A percentile compares a stretch with the other conserved stretches of the same genome.
Conservation (phyloP, 1,140 invertebrate species). For the Melanaphis sacchari region DNA sequence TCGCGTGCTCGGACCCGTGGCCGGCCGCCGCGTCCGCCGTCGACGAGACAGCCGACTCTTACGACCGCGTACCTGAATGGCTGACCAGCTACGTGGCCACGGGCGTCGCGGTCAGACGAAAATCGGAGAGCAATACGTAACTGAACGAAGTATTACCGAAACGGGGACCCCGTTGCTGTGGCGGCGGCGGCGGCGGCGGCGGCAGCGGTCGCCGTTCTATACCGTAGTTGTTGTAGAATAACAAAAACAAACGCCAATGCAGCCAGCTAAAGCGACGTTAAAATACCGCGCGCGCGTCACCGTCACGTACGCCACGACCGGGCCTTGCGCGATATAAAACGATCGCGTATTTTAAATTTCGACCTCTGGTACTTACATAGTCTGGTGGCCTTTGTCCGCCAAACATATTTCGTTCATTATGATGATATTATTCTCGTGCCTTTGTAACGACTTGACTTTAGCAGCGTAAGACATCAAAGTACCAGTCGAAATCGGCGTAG, state of each 20-base stretch:
- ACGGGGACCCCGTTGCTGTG: conserved; percentile 29
- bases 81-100: conserved; percentile 62
- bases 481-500: not conserved
- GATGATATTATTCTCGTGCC: not conserved
- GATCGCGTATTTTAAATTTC: not conserved
- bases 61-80: conserved; percentile 63
- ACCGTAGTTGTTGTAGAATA: not conserved
- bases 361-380: not conserved
- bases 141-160: no score
- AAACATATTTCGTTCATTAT: not conserved
- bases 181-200: not conserved
- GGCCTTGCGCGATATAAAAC: not conserved
- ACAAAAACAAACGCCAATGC: conserved; percentile 43
- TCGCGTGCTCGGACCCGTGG: conserved; percentile 12
- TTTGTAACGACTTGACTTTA: not conserved
- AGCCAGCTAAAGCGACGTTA: not conserved
- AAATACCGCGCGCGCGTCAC: not conserved
- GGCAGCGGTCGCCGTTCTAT: not conserved
- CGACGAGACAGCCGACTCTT: conserved; percentile 61
- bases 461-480: not conserved
- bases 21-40: not conserved
- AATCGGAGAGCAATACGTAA: no score
- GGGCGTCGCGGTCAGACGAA: conserved; percentile 58
- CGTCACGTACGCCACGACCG: not conserved
- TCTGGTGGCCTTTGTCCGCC: not conserved